Percentiles rank a stretch among this genome's conserved stretches.
Conservation (phyloP, 2,113 vertebrate species). For the Hippocampus abdominalis region DNA sequence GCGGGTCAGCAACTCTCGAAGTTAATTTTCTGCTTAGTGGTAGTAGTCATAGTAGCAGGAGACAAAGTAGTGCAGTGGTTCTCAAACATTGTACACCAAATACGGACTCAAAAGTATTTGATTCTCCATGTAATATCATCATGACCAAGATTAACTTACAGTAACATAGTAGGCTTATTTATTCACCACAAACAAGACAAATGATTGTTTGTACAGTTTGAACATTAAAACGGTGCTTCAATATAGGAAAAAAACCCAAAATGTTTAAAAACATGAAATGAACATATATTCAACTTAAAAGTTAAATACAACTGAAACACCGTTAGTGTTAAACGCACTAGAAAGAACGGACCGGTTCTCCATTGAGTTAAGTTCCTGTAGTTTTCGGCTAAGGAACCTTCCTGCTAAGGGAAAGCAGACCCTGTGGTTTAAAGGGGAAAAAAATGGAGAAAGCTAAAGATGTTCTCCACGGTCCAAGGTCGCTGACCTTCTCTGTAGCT, state of each 20-base stretch:
- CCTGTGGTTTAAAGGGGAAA: conserved; percentile 57
- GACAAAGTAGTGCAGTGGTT: background rate
- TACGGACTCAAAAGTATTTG: no score
- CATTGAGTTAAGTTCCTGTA: background rate
- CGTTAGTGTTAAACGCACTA: background rate
- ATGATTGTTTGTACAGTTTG: no score
- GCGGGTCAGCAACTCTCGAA: background rate
- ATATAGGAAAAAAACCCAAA: no score
- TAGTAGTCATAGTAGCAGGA: background rate
- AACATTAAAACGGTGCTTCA: no score
- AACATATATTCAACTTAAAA: no score
- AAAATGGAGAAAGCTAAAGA: conserved; percentile 54
- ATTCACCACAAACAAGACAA: no score
- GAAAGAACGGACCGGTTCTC: background rate
- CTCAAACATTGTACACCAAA: background rate
- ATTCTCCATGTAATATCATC: no score
- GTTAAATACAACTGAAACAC: background rate
- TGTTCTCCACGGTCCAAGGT: conserved; percentile 74
- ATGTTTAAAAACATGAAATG: no score
- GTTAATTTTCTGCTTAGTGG: background rate
- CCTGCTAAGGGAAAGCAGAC: conserved; percentile 65
- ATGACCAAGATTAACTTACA: no score
- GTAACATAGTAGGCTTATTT: no score
- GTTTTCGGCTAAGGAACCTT: conserved; percentile 42
- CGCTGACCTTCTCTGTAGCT: conserved; percentile 75